Evolutionary conservation across 1,140 invertebrate genomes (phyloP), one percentile per base, ranked within the genome.

Genomic region (Patella vulgata): DNA sequence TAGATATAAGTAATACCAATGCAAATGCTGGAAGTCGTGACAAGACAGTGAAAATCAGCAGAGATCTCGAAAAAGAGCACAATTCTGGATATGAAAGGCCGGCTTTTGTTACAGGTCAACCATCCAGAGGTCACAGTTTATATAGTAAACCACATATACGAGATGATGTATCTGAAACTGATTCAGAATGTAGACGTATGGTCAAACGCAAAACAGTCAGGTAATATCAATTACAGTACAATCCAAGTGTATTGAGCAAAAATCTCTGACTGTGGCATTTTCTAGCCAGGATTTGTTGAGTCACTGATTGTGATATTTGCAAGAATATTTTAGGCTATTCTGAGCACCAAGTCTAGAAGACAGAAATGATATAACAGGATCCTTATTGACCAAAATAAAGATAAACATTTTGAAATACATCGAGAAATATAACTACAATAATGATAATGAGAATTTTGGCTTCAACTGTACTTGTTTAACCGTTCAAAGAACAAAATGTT

Each of bases 121-220:
- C n/a, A n/a, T n/a, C n/a, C n/a, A n/a, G n/a, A n/a, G n/a, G n/a
- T n/a, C n/a, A n/a, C n/a, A n/a, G n/a, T n/a, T n/a, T n/a, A n/a
- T n/a, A n/a, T n/a, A n/a, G n/a, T n/a, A n/a, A 47, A 28, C 47
- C 21, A 31, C 51, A 61, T 1, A 28, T 67, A 12, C 51, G 56
- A 36, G 73, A 78, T 63, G 70, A 75, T 72, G 50, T 74, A 8
- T 78, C 75, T n/a, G 75, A 75, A 28, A 60, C 73, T 36, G 75
- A 73, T 25, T 72, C 71, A 11, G 75, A 75, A 27, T 68, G 59
- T 19, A 66, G 70, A 53, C 44, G 53, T 11, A 58, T 77, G 54
- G 63, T 77, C 61, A 75, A 75, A 57, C 56, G 73, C 43, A 78
- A 78, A 71, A 70, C 70, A 36, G 51, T 78, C 28, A 78, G 75